Base-by-base conservation (phyloP, 2,113 vertebrate species). In the Laticauda laticaudata region DNA sequence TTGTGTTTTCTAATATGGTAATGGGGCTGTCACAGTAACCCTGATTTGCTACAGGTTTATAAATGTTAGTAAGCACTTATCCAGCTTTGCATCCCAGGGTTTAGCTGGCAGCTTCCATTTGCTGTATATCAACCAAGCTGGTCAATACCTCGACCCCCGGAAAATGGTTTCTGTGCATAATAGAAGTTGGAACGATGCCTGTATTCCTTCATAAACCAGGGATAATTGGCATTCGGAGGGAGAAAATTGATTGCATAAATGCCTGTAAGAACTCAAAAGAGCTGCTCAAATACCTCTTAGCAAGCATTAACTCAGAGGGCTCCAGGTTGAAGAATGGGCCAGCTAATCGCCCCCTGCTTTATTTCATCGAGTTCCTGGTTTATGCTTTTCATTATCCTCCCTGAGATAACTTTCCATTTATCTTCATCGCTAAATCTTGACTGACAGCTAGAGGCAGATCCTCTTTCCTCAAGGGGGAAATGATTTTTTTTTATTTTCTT, bases 201-300 rank as follows among this genome's bases (percentile, higher is more conserved):
- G 15, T 53, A 24, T 93, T 93, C n/a, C 23, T 59, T 93, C 92
- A 93, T 91, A 75, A 64, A 91, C 59, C 29, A 69, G 55, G 14
- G 29, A 55, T 88, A 91, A 93, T 88, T 86, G 92, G 88, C 86
- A 91, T 88, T 91, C 92, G n/a, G 39, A 43, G 86, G 59, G 54
- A 39, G 26, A 48, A 39, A 21, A 81, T 88, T 93, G 92, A 91
- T 93, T 88, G 56, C 45, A 57, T 88, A 57, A 91, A 88, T 51
- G 39, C 39, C 48, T 91, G 39, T 34, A 34, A 91, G 89, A 75
- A 54, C 85, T 88, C 12, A 23, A 4, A 59, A 23, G 20, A 69
- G 8, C 51, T 39, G 51, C 91, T 75, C 57, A 57, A 48, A 59
- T 57, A 7, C 54, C 26, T 15, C 48, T 91, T 88, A 81, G 48